Evolutionary conservation across 2,113 vertebrate genomes (phyloP), one percentile per base, ranked within the genome.

Genomic region (Brachypteracias leptosomus): DNA sequence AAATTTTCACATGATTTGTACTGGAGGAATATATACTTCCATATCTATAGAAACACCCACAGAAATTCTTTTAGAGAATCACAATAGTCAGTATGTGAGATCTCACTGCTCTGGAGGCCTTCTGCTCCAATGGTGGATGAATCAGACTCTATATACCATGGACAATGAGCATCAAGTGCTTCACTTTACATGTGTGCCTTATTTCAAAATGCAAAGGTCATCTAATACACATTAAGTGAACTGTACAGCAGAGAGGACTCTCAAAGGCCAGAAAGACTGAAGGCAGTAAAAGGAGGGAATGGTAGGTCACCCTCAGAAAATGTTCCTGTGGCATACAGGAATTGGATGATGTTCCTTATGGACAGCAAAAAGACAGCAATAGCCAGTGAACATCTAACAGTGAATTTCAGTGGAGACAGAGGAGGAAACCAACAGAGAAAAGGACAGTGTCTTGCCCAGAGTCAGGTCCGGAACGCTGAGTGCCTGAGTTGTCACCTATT

Each of bases 21-120:
- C 83, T 68, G 75, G 54, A 96, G 79, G 79, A 96, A 96, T 90
- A 95, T 71, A 88, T 90, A 59, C 79, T 89, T 90, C 63, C 77
- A 54, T 78, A 96, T 81, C 59, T 95, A 80, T 47, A 93, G 79
- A 83, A 95, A 95, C 85, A 88, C 90, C 72, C 88, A 90, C 85
- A 88, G 90, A 80, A 77, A 75, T 74, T 94, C 85, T 94, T 88
- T 63, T 18, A 78, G 61, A 93, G 88, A 90, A 63, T 74, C 85
- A 94, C 88, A 94, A 65, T 52, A 78, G 80, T 59, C 57, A 35
- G 52, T 66, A 35, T 63, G 89, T 71, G 88, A 94, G 89, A 90
- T 83, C 81, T 77, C 80, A 33, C 38, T 78, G 90, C 76, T 90
- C 75, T 13, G 2, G 63, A 93, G 76, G 55, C 79, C 83, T 86